Percentiles rank a stretch among this genome's conserved stretches.
These are phyloP conservation scores for Hirtodrosophila histrioides DNA, from an alignment of 2,888 invertebrate genomes.

Conservation along the genomic window DNA sequence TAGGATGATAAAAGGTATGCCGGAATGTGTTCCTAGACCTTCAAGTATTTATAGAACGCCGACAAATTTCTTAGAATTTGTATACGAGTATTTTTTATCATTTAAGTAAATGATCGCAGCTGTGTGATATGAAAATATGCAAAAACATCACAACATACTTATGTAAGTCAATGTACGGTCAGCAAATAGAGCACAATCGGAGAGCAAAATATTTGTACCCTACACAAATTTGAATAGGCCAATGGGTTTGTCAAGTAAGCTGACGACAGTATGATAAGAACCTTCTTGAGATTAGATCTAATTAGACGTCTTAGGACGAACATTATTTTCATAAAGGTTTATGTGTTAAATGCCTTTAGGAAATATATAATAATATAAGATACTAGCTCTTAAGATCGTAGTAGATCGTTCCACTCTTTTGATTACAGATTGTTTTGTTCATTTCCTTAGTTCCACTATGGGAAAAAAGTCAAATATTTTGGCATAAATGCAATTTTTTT, in stretches of 20 bases:
- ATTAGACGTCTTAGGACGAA: neutral
- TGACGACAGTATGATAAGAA: neutral
- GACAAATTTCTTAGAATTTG: conserved; percentile 53
- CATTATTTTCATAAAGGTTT: too few species aligned
- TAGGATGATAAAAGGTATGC: conserved; percentile 56
- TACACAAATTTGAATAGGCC: conserved; percentile 22
- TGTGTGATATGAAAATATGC: conserved; percentile 44
- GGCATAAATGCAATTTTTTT: too few species aligned
- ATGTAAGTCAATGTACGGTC: conserved; percentile 43
- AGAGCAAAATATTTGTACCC: conserved; percentile 36
- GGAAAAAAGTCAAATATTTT: too few species aligned
- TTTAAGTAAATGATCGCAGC: conserved; percentile 51
- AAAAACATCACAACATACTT: conserved; percentile 43
- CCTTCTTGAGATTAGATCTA: neutral
- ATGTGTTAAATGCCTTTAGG: too few species aligned
- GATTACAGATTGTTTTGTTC: too few species aligned
- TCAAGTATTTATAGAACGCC: conserved; percentile 50
- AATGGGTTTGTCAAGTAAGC: neutral
- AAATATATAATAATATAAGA: too few species aligned
- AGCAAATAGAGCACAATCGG: conserved; percentile 35
- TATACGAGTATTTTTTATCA: conserved; percentile 38
- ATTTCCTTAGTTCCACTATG: too few species aligned
- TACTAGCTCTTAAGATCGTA: too few species aligned
- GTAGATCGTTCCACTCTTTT: too few species aligned
- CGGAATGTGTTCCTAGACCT: conserved; percentile 47